A percentile compares a stretch with the other conserved stretches of the same genome.
Evolutionary conservation across 92 coral and sea anemone genomes (phyloP).

Genomic region (Paramuricea clavata): DNA sequence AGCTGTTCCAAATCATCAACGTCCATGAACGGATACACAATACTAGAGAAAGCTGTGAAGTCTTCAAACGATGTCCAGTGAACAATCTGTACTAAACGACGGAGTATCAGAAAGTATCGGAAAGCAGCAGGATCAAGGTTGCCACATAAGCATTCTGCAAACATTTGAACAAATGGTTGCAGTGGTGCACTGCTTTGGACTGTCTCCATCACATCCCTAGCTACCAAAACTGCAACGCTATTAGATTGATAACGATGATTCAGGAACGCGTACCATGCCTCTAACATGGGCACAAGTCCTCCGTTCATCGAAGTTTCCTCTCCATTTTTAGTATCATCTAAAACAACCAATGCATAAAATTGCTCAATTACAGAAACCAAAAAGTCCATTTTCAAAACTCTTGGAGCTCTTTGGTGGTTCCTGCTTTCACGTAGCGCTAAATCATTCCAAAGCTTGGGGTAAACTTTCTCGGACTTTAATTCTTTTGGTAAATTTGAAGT

Average conservation of each 20-base stretch:
- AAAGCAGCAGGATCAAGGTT: slow-evolving; percentile 88
- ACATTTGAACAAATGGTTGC: slow-evolving; percentile 80
- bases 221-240: slow-evolving; percentile 77
- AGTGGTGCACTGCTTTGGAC: slow-evolving; percentile 73
- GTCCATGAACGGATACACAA: slow-evolving; percentile 94
- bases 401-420: not conserved
- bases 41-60: slow-evolving; percentile 79
- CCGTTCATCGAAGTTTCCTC: slow-evolving; percentile 53
- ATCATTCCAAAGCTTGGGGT: slow-evolving; percentile 42
- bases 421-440: not conserved
- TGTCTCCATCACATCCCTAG: slow-evolving; percentile 89
- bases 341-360: slow-evolving; percentile 80
- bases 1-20: slow-evolving; percentile 98
- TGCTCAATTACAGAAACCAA: slow-evolving; percentile 51
- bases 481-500: not conserved
- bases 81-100: slow-evolving; percentile 84
- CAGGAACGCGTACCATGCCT: slow-evolving; percentile 80
- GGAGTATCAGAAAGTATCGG: slow-evolving; percentile 85
- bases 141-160: slow-evolving; percentile 95
- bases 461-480: not conserved
- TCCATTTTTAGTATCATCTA: slow-evolving; percentile 90
- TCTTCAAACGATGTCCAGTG: slow-evolving; percentile 88
- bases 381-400: slow-evolving; percentile 7
- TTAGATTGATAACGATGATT: slow-evolving; percentile 84
- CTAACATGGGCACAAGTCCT: slow-evolving; percentile 82